These are phyloP conservation scores for Sminthurinus aureus DNA, from an alignment of 2,888 invertebrate species.

Conservation along the genomic window DNA sequence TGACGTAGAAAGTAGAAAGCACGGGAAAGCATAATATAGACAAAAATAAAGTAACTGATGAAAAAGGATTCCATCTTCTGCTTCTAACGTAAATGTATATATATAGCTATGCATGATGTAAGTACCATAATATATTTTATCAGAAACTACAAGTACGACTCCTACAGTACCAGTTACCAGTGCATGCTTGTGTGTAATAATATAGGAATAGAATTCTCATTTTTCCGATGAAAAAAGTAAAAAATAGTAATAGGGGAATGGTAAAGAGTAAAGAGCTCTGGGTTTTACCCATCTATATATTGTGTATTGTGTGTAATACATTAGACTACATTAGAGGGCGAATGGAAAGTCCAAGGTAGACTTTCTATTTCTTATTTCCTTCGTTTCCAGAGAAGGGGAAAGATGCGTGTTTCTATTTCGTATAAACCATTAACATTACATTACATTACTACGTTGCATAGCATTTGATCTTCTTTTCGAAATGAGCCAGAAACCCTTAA, in stretches of 20 bases:
- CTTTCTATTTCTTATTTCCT: too few species aligned
- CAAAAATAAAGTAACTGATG: background rate
- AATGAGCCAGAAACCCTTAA: constrained; percentile 42
- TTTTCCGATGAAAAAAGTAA: too few species aligned
- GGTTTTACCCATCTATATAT: background rate
- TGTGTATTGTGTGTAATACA: too few species aligned
- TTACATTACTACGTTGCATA: constrained; percentile 19
- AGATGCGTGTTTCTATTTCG: constrained; percentile 4
- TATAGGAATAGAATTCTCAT: too few species aligned
- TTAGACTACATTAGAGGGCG: too few species aligned
- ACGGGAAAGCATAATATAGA: background rate
- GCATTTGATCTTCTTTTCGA: constrained; percentile 24
- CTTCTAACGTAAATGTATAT: too few species aligned
- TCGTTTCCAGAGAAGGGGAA: background rate
- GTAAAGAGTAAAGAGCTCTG: background rate
- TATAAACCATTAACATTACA: constrained; percentile 30
- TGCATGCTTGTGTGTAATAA: background rate
- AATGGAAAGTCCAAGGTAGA: too few species aligned
- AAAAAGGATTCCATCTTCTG: background rate
- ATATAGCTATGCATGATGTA: too few species aligned
- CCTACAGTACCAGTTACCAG: too few species aligned
- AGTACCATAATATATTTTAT: too few species aligned
- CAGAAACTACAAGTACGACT: too few species aligned
- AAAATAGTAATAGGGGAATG: background rate
- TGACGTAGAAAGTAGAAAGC: background rate